Conservation (phyloP, 2,113 vertebrate species). For the Puma concolor region DNA sequence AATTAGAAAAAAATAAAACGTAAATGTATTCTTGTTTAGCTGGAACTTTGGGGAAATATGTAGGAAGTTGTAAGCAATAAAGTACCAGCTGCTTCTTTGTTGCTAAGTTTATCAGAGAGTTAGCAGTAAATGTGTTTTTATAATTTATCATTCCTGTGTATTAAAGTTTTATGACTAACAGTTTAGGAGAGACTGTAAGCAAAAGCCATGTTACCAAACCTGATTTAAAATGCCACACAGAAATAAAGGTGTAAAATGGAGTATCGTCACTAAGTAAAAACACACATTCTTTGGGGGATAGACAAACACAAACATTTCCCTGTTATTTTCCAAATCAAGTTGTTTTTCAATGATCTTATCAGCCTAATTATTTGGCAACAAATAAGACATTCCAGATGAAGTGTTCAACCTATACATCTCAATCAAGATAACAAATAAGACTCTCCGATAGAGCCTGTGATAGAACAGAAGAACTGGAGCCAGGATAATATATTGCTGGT, state of each 20-base stretch:
- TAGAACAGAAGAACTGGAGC: background rate
- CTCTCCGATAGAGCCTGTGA: background rate
- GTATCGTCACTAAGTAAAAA: background rate
- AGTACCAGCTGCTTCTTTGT: slow-evolving; percentile 78
- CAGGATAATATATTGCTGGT: background rate
- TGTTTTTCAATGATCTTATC: background rate
- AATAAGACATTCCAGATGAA: background rate
- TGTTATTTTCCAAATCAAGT: background rate
- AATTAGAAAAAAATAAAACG: slow-evolving; percentile 75
- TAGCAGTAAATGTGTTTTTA: slow-evolving; percentile 73
- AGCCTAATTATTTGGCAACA: background rate
- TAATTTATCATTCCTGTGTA: slow-evolving; percentile 67
- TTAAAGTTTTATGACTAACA: slow-evolving; percentile 62
- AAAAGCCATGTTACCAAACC: background rate
- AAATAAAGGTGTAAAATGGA: background rate
- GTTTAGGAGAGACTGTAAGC: slow-evolving; percentile 41
- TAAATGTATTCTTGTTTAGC: slow-evolving; percentile 64
- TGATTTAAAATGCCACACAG: background rate
- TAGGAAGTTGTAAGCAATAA: slow-evolving; percentile 74
- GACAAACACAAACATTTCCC: background rate
- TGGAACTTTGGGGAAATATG: slow-evolving; percentile 74
- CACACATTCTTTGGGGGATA: background rate
- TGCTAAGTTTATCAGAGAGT: slow-evolving; percentile 77
- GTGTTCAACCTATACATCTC: background rate
- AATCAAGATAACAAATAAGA: background rate